A percentile compares a stretch with the other conserved stretches of the same genome.
These are phyloP conservation scores for Eidolon dupreanum DNA, from an alignment of 2,797 vertebrate species.

Conservation along the genomic window DNA sequence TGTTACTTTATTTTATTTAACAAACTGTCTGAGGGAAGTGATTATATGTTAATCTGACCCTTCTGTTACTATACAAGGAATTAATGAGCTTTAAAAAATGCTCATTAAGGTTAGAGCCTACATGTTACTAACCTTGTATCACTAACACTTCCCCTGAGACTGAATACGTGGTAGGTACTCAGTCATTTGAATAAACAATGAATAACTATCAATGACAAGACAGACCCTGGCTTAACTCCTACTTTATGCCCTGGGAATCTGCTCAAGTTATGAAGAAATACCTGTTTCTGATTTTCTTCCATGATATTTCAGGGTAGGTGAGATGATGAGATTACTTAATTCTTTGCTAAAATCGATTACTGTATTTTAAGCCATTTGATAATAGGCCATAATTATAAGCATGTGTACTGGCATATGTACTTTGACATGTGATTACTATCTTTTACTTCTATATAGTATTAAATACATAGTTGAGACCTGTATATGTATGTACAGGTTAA, in stretches of 20 bases:
- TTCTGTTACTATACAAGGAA: neutral
- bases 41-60: neutral
- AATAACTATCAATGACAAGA: neutral
- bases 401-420: neutral
- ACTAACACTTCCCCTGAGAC: neutral
- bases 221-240: neutral
- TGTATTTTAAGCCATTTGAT: neutral
- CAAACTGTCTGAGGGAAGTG: neutral
- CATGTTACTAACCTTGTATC: neutral
- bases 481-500: neutral
- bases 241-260: conserved; percentile 5
- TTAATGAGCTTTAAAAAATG: neutral
- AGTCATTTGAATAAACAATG: conserved; percentile 17
- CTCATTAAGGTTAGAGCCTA: neutral
- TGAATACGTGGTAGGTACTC: neutral
- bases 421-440: neutral
- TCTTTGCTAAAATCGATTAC: conserved; percentile 9
- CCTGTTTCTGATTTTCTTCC: conserved; percentile 22
- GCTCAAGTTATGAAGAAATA: conserved; percentile 19
- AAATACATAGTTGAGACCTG: conserved; percentile 22
- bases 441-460: neutral
- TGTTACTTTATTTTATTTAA: conserved; percentile 36
- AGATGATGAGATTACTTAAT: neutral
- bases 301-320: neutral
- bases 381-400: neutral